phyloP scores from a whole-genome alignment of 2,888 invertebrate species.

The Strigamia maritima region DNA sequence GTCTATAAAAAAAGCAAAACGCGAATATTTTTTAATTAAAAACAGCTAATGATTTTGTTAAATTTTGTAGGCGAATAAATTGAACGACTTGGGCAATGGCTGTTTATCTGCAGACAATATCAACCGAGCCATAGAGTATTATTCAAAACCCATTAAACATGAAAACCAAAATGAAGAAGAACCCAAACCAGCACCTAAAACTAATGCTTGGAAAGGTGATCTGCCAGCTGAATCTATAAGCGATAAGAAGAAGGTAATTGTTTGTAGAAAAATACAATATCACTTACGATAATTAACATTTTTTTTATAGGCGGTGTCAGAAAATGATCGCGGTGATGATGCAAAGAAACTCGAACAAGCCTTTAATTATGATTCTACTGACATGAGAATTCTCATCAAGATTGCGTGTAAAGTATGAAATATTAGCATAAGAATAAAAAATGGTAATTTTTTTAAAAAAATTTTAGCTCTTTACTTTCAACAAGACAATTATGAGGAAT shows the following conservation, averaged over 20 bases:
- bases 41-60: background rate
- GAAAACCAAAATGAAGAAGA: slow-evolving; percentile 64
- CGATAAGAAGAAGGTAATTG: background rate
- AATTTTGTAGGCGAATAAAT: slow-evolving; percentile 64
- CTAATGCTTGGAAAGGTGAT: background rate
- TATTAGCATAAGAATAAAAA: background rate
- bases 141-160: slow-evolving; percentile 74
- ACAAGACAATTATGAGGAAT: slow-evolving; percentile 84
- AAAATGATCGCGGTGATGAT: slow-evolving; percentile 87
- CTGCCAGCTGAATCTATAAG: slow-evolving; percentile 18
- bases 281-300: background rate
- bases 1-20: background rate
- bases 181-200: background rate
- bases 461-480: slow-evolving; percentile 88
- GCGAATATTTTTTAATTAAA: background rate
- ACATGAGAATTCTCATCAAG: slow-evolving; percentile 91
- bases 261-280: background rate
- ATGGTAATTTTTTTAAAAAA: background rate
- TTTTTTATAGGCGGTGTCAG: slow-evolving; percentile 63
- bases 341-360: slow-evolving; percentile 68
- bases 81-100: slow-evolving; percentile 84
- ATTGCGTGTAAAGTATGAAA: slow-evolving; percentile 65
- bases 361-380: slow-evolving; percentile 79
- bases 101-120: slow-evolving; percentile 74
- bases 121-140: slow-evolving; percentile 73